Evolutionary conservation across 2,797 vertebrate species (phyloP).

Genomic region (Anguilla megastoma): DNA sequence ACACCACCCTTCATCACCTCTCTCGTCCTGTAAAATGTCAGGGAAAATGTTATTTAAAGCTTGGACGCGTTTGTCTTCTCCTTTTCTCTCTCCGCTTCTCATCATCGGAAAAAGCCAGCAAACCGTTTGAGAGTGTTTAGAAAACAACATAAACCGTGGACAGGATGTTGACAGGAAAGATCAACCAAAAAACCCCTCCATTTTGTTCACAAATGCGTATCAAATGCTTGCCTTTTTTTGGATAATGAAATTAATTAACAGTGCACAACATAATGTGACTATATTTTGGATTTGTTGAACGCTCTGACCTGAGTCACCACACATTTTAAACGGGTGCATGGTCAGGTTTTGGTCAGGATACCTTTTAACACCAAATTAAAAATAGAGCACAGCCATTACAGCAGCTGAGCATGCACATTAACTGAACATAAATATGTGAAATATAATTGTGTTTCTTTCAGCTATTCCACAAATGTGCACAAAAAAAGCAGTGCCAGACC

Average conservation of each 20-base stretch:
- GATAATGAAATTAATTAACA: too few species aligned
- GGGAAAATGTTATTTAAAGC: conserved; percentile 75
- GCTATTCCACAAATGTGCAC: neutral
- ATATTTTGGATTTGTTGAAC: too few species aligned
- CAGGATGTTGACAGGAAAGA: neutral
- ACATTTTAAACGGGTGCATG: neutral
- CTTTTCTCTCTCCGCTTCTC: neutral
- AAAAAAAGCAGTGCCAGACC: conserved; percentile 48
- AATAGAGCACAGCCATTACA: too few species aligned
- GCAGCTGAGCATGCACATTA: neutral
- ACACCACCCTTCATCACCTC: conserved; percentile 66
- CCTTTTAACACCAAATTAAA: neutral
- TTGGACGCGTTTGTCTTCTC: conserved; percentile 57
- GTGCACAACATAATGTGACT: too few species aligned
- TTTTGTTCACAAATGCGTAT: neutral
- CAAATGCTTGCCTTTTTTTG: neutral
- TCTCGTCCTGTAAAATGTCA: conserved; percentile 63
- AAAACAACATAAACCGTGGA: neutral
- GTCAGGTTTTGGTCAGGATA: neutral
- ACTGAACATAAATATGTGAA: too few species aligned
- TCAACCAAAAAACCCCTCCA: neutral
- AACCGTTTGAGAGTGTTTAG: neutral
- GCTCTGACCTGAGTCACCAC: neutral
- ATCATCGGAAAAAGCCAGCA: neutral
- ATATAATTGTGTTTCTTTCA: neutral